Percentiles rank a stretch among this genome's conserved stretches.
These are phyloP conservation scores for Picathartes gymnocephalus DNA, from an alignment of 2,113 vertebrate species.

Conservation along the genomic window DNA sequence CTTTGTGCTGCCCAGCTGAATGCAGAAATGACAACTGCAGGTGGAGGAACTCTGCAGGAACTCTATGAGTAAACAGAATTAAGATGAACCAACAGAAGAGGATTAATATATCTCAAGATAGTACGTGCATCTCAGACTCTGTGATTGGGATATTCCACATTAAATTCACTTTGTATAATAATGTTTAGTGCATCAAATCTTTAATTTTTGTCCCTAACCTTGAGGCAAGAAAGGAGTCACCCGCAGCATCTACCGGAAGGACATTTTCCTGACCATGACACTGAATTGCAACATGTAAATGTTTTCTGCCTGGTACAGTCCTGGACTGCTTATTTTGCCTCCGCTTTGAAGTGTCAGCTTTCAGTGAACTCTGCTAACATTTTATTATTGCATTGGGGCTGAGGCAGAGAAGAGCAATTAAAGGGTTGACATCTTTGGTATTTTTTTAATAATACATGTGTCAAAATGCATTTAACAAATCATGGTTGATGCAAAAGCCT, in stretches of 20 bases:
- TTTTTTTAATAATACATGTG: constrained; percentile 36
- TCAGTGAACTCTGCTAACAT: constrained; percentile 11
- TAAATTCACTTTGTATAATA: not conserved
- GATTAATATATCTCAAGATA: not conserved
- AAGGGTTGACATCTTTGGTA: constrained; percentile 2
- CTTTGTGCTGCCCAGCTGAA: constrained; percentile 1
- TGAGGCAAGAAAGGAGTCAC: not conserved
- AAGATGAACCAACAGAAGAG: not conserved
- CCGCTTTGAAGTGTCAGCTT: constrained; percentile 21
- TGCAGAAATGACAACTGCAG: not conserved
- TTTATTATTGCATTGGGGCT: not conserved
- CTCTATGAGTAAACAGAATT: not conserved
- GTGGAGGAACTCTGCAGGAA: not conserved
- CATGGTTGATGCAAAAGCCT: not conserved
- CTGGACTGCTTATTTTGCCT: not conserved
- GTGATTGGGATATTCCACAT: not conserved
- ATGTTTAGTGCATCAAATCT: not conserved
- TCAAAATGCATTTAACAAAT: constrained; percentile 46
- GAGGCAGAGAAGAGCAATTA: constrained; percentile 39
- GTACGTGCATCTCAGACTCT: not conserved
- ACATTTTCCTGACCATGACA: not conserved
- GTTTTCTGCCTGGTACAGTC: not conserved
- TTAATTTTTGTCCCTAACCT: not conserved
- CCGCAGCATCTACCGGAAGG: not conserved
- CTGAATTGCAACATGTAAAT: not conserved